Evolutionary conservation across 2,888 invertebrate genomes (phyloP), one percentile per base, ranked within the genome.

Genomic region (Cheilosia urbana): DNA sequence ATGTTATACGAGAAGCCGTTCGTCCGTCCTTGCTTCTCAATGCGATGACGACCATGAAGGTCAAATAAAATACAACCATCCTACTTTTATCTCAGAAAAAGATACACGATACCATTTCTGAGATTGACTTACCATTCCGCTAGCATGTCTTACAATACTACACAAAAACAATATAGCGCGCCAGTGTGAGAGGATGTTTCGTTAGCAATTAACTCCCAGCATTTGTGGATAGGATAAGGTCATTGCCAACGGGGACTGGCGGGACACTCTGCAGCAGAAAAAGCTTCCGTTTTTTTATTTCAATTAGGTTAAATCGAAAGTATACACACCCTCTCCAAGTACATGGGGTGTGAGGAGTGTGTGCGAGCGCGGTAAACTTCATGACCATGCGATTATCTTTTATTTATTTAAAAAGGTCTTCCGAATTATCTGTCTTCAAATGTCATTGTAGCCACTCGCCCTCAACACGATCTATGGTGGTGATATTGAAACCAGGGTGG

Each of bases 321-420:
- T 47, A 57, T 62, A 53, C 40, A 47, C 19, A 4, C 49, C 15
- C 27, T 42, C 1, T 30, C 1, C 15, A 19, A 15, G 19, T 51
- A 9, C 0, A 24, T 49, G 17, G n/a, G 7, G 3, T 21, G 27
- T 24, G 19, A 15, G 34, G 5, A n/a, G 51, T 27, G 37, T 55
- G 1, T 55, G 37, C 7, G 2, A 17, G 19, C 42, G 47, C 24
- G 30, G 51, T 53, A 17, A 30, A 11, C 60, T 17, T 17, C 27
- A 30, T 49, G 58, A 19, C 42, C 53, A 55, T 65, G 47, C 37
- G 57, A 75, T 65, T 47, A 65, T 57, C 13, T 75, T 75, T 66
- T 75, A 75, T 75, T 75, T 66, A 57, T 66, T 65, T 49, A 47
- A 49, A 75, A 57, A 27, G 75, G 66, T 51, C 66, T 66, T n/a